Evolutionary conservation across 1,140 invertebrate species (phyloP), one percentile per base, ranked within the genome.

Genomic region (Micrasema minimum): DNA sequence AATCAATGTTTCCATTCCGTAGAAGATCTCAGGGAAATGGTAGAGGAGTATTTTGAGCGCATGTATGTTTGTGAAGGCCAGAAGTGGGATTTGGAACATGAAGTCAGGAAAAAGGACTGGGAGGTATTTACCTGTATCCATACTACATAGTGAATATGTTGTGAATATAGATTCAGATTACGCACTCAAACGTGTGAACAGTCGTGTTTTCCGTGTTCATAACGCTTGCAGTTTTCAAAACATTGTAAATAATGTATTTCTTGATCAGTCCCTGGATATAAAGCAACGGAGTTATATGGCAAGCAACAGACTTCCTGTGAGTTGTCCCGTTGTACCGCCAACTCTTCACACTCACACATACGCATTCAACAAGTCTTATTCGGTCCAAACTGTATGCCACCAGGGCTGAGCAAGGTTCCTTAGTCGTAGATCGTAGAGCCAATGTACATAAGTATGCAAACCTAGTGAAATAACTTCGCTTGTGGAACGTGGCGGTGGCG

Each of bases 71-170:
- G 96, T 89, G 96, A 98, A 89, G 93, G 95, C 88, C 95, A 97
- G 88, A 97, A 98, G 90, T 99, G 96, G 92, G 96, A 98, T 93
- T 96, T 98, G 92, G 96, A 99, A 92, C 92, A 94, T 89, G 94
- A 97, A 91, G 95, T 98, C 87, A 91, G 93, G 88, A 96, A 95
- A 90, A 96, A 94, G 90, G 96, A 98, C 89, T 95, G 92, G 87
- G 96, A 98, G 94, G 95, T 97, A 93, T 90, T 87, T 85, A 86
- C 68, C 79, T 81, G 81, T 82, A 75, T 71, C 69, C 80, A 75
- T 71, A 71, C 62, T 74, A 51, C 66, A 81, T 83, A 84, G 80
- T 81, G 79, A 82, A 80, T 81, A 84, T 83, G 68, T 74, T 84
- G 83, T 85, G 83, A 85, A 85, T 85, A 83, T 81, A 82, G 82